These are phyloP conservation scores for Brachionus rotundiformis DNA, from an alignment of 1,140 invertebrate species.

Conservation along the genomic window DNA sequence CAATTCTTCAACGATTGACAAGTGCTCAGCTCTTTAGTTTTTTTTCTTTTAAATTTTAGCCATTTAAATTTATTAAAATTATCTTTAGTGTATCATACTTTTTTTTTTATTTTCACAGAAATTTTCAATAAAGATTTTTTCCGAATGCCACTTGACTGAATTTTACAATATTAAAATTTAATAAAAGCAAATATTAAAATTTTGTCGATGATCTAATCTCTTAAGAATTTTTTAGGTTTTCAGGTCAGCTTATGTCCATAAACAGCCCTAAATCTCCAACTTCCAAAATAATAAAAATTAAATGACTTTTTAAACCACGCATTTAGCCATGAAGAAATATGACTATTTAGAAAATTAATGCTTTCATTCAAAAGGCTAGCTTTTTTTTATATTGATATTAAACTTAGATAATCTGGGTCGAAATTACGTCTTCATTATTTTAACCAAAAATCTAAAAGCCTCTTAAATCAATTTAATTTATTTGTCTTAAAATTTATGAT, in stretches of 20 bases:
- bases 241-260: constrained; percentile 2
- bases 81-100: constrained; percentile 19
- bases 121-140: not conserved
- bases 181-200: not conserved
- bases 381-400: not conserved
- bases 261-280: not conserved
- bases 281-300: not conserved
- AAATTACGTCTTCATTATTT: not conserved
- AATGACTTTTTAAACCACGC: not conserved
- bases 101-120: too few species aligned
- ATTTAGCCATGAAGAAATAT: not conserved
- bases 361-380: not conserved
- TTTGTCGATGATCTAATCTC: constrained; percentile 1
- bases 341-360: not conserved
- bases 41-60: not conserved
- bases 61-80: not conserved
- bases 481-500: not conserved
- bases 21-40: not conserved
- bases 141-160: not conserved
- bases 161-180: not conserved
- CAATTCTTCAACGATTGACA: constrained; percentile 18
- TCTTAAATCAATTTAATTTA: not conserved
- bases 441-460: not conserved
- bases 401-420: too few species aligned
- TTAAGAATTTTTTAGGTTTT: not conserved